A percentile compares a stretch with the other conserved stretches of the same genome.
These are phyloP conservation scores for Melanotaenia nigrans DNA, from an alignment of 2,797 vertebrate genomes.

Conservation along the genomic window DNA sequence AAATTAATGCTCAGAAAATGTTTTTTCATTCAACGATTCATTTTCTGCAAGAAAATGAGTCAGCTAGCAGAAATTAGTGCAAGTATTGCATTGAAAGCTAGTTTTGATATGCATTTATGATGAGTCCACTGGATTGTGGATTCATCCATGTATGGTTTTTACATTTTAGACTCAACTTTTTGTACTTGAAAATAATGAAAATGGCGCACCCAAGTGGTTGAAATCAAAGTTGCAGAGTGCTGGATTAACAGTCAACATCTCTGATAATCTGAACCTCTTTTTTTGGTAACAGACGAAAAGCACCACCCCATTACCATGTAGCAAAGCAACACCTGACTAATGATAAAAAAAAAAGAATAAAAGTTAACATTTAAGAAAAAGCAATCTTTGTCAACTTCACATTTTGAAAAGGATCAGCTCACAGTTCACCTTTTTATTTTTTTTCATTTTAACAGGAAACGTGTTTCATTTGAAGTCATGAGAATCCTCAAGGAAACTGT, in stretches of 20 bases:
- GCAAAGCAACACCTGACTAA: not conserved
- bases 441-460: not conserved
- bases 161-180: not conserved
- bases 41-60: not conserved
- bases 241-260: not conserved
- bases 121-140: not conserved
- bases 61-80: not conserved
- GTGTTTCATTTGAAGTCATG: too few species aligned
- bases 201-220: not conserved
- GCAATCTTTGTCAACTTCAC: not conserved
- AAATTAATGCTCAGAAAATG: not conserved
- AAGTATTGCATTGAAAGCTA: not conserved
- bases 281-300: not conserved
- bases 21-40: not conserved
- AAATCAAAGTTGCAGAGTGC: not conserved
- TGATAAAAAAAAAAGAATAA: not conserved
- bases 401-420: not conserved
- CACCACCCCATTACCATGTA: not conserved
- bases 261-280: not conserved
- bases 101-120: not conserved
- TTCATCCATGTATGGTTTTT: not conserved
- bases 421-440: too few species aligned
- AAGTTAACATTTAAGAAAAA: not conserved
- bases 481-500: too few species aligned
- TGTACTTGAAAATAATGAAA: not conserved